phyloP scores from a whole-genome alignment of 1,140 invertebrate genomes.

The Drosophila takahashii region DNA sequence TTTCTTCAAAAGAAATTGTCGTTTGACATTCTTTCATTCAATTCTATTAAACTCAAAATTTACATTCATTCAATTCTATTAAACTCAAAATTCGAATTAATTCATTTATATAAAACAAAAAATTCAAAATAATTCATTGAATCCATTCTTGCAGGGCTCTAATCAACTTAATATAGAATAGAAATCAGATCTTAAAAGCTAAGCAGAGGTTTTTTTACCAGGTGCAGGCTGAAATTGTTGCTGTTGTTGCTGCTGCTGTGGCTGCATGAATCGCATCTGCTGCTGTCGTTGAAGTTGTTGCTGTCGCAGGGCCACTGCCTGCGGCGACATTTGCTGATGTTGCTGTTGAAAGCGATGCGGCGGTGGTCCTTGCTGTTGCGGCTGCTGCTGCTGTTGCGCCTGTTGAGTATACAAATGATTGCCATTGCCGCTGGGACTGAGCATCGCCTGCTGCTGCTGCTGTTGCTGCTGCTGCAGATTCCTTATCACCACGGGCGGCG shows the following conservation, averaged over 20 bases:
- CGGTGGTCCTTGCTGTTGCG: conserved; percentile 32
- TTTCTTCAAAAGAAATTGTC: too few relatives aligned
- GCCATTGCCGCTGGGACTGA: conserved; percentile 64
- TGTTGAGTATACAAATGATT: conserved; percentile 68
- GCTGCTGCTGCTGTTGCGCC: conserved; percentile 63
- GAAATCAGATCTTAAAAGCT: background rate
- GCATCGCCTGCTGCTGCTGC: conserved; percentile 58
- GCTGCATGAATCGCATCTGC: conserved; percentile 61
- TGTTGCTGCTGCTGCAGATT: conserved; percentile 75
- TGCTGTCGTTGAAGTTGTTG: conserved; percentile 74
- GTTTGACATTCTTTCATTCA: too few relatives aligned
- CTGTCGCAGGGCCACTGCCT: conserved; percentile 70
- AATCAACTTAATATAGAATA: too few relatives aligned
- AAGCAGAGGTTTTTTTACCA: conserved; percentile 30
- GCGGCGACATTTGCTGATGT: conserved; percentile 42
- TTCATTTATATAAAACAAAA: too few relatives aligned
- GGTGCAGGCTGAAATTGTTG: conserved; percentile 57
- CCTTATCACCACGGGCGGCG: conserved; percentile 60
- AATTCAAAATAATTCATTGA: too few relatives aligned
- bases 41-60: too few relatives aligned
- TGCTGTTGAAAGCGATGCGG: conserved; percentile 73
- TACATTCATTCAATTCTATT: too few relatives aligned
- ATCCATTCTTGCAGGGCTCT: too few relatives aligned
- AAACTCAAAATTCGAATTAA: too few relatives aligned
- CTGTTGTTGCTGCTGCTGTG: conserved; percentile 64